Evolutionary conservation across 2,888 invertebrate genomes (phyloP), one percentile per base, ranked within the genome.

Genomic region (Machimus rusticus): DNA sequence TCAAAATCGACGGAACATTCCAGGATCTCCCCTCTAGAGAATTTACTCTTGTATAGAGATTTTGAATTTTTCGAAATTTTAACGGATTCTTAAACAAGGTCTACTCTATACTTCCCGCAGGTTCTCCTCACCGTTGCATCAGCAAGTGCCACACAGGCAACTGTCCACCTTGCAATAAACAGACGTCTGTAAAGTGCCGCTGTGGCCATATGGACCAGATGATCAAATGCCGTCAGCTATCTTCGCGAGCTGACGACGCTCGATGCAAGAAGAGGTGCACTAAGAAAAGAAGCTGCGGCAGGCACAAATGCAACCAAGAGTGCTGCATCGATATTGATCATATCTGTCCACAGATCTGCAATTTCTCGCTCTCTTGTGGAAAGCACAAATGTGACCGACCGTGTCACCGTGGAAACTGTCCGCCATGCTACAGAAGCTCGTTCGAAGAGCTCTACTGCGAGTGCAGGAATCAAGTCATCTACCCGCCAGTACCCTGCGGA

Each of bases 401-500:
- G 86, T 99, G 99, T 92, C 99, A 99, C 93, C 95, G 95, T 86
- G 98, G 98, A 28, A 95, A 95, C 90, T 97, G 97, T 91, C 94
- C 94, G 74, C 95, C 96, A 2, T 98, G 98, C 92, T 95, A 95
- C 90, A 94, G 95, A 90, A 95, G 96, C 90, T 93, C 95, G 91
- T 98, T 98, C 93, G 97, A 97, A 86, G 99, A 99, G 93, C 93
- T 99, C 84, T 95, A 95, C 28, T 99, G 99, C 92, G 96, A 96
- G 91, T 99, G 99, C 92, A 99, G 99, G 8, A 94, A 95, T 0
- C 95, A 96, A 89, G 97, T 98, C 43, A 93, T 97, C 86, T 96
- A 96, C 91, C 99, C 99, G 1, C 99, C 99, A 0, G 95, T 99
- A 82, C 95, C 97, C 0, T 99, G 99, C 92, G 99, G 99, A 23